Percentiles rank a stretch among this genome's conserved stretches.
Conservation (phyloP, 2,797 vertebrate genomes). For the Leucoraja ocellata region DNA sequence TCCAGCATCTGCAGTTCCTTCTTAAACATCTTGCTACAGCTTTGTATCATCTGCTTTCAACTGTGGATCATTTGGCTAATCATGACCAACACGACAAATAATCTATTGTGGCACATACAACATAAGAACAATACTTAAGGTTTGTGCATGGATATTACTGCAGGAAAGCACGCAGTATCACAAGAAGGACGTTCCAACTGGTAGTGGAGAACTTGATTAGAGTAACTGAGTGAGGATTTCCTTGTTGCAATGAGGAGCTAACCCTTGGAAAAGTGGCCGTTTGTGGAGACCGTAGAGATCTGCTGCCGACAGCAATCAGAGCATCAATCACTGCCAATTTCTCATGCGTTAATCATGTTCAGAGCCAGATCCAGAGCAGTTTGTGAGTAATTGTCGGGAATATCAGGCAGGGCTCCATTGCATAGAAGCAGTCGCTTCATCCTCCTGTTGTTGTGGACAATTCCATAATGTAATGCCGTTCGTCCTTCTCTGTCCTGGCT, state of each 20-base stretch:
- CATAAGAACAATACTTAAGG: background rate
- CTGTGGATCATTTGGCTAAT: background rate
- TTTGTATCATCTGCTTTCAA: background rate
- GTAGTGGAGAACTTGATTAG: background rate
- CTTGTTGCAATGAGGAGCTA: background rate
- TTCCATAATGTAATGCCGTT: constrained; percentile 41
- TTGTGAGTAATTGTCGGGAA: background rate
- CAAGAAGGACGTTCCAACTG: background rate
- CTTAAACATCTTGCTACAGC: background rate
- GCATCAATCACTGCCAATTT: background rate
- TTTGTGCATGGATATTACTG: background rate
- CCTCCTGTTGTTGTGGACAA: constrained; percentile 33
- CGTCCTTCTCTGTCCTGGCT: constrained; percentile 39
- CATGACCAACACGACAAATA: background rate
- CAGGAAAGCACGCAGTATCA: background rate
- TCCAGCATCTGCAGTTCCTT: too few species aligned
- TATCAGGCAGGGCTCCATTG: constrained; percentile 35
- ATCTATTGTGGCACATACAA: background rate
- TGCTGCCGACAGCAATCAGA: background rate
- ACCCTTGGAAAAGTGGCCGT: background rate
- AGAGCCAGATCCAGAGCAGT: background rate
- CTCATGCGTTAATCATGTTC: background rate
- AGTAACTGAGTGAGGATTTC: background rate
- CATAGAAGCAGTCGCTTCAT: constrained; percentile 39
- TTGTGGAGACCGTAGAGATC: background rate